Conservation (phyloP, 2,888 invertebrate genomes). For the Cheilosia pagana region DNA sequence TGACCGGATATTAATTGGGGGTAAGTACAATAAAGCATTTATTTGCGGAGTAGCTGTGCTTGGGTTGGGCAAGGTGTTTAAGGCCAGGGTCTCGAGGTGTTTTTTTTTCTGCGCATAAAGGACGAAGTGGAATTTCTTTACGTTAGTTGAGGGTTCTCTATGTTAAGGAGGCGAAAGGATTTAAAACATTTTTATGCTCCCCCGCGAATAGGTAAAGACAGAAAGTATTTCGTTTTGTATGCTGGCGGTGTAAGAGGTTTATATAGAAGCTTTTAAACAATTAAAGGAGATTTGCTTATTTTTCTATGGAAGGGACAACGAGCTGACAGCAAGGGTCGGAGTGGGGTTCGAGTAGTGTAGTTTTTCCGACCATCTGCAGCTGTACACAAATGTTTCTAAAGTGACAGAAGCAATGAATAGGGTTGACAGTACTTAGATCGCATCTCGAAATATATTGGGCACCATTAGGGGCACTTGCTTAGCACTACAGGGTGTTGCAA, state of each 20-base stretch:
- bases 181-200: slow-evolving; percentile 25
- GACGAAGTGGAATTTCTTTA: slow-evolving; percentile 33
- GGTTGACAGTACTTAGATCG: too few species aligned
- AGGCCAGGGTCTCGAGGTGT: slow-evolving; percentile 32
- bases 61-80: slow-evolving; percentile 39
- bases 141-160: slow-evolving; percentile 39
- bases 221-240: not conserved
- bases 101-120: slow-evolving; percentile 5
- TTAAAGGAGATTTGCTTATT: slow-evolving; percentile 22
- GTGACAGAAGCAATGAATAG: too few species aligned
- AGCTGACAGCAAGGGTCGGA: not conserved
- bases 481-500: too few species aligned
- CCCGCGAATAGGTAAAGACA: not conserved
- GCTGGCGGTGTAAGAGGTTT: not conserved
- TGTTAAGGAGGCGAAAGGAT: slow-evolving; percentile 27
- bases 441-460: too few species aligned
- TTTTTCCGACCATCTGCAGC: not conserved
- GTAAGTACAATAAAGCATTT: slow-evolving; percentile 69
- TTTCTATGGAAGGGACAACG: not conserved
- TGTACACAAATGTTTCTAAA: not conserved
- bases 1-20: slow-evolving; percentile 74
- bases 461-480: too few species aligned
- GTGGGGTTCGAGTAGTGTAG: too few species aligned
- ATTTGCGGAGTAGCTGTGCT: slow-evolving; percentile 43
- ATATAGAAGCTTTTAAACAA: not conserved